A percentile compares a stretch with the other conserved stretches of the same genome.
These are phyloP conservation scores for Lophotriccus pileatus DNA, from an alignment of 2,797 vertebrate genomes.

Conservation along the genomic window DNA sequence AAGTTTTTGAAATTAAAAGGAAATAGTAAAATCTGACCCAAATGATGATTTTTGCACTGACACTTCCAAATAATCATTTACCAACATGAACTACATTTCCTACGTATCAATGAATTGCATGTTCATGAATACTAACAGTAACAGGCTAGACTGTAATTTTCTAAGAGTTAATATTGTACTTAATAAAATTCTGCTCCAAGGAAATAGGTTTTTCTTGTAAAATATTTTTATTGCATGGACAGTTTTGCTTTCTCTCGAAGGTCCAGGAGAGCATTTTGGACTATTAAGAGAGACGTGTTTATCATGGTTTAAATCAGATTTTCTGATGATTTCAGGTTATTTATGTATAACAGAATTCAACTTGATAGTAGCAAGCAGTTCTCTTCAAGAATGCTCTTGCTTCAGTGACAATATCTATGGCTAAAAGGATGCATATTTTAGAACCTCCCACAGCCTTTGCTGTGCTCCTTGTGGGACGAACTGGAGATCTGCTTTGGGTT, in stretches of 20 bases:
- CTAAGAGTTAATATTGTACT: not conserved
- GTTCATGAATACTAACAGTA: not conserved
- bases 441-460: not conserved
- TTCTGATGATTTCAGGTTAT: not conserved
- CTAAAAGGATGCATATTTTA: not conserved
- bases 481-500: not conserved
- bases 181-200: not conserved
- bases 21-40: not conserved
- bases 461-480: not conserved
- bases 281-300: not conserved
- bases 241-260: not conserved
- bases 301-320: not conserved
- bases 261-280: not conserved
- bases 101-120: not conserved
- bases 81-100: not conserved
- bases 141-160: not conserved
- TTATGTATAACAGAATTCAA: not conserved
- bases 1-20: not conserved
- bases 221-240: not conserved
- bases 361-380: not conserved
- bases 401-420: not conserved
- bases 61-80: not conserved
- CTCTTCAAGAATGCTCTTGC: not conserved
- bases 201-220: not conserved
- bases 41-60: not conserved